A percentile compares a stretch with the other conserved stretches of the same genome.
Evolutionary conservation across 2,797 vertebrate species (phyloP).

Genomic region (Erethizon dorsatum): DNA sequence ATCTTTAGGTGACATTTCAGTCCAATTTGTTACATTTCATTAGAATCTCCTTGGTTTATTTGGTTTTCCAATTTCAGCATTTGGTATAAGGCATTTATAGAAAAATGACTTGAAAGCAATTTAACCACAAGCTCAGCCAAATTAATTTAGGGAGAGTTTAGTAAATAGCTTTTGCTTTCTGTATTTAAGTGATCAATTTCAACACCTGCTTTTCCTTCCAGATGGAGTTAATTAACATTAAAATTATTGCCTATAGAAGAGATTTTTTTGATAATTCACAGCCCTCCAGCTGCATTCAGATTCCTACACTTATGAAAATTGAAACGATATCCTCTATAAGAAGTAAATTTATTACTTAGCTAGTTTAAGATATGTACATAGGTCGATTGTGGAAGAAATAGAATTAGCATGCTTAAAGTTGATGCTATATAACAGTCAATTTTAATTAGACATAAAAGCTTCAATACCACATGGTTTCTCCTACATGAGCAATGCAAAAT

Average conservation of each 20-base stretch:
- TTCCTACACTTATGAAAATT: slow-evolving; percentile 65
- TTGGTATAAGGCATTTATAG: slow-evolving; percentile 77
- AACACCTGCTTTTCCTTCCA: slow-evolving; percentile 86
- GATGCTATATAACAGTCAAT: background rate
- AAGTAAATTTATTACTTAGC: slow-evolving; percentile 26
- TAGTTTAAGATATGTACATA: background rate
- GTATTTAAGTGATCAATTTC: slow-evolving; percentile 84
- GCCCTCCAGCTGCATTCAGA: slow-evolving; percentile 74
- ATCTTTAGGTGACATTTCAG: slow-evolving; percentile 80
- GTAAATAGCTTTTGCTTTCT: slow-evolving; percentile 85
- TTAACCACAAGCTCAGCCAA: slow-evolving; percentile 79
- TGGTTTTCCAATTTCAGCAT: slow-evolving; percentile 79
- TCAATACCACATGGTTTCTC: background rate
- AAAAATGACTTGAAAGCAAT: slow-evolving; percentile 82
- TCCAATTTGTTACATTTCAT: slow-evolving; percentile 78
- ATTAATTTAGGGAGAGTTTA: slow-evolving; percentile 85
- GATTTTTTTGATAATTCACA: slow-evolving; percentile 75
- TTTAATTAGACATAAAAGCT: background rate
- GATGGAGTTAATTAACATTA: slow-evolving; percentile 87
- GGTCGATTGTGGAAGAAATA: background rate
- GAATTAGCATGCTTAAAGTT: background rate
- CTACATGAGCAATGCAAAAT: no score
- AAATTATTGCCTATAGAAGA: slow-evolving; percentile 81
- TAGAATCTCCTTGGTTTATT: slow-evolving; percentile 77
- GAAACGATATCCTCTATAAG: slow-evolving; percentile 58